Evolutionary conservation across 2,113 vertebrate genomes (phyloP).

Genomic region (Tiliqua scincoides): DNA sequence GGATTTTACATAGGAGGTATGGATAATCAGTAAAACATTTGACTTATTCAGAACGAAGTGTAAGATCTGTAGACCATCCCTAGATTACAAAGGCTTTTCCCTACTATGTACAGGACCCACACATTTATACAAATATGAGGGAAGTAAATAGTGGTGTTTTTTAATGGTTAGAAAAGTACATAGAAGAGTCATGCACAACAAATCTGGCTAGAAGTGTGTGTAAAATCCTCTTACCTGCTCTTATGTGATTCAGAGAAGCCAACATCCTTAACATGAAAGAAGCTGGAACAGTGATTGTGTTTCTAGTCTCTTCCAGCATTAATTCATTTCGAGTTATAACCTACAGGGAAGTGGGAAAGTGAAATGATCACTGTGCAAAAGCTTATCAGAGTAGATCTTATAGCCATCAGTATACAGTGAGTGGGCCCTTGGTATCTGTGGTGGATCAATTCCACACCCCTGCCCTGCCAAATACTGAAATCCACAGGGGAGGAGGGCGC

Average conservation of each 20-base stretch:
- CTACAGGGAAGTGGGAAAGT: slow-evolving; percentile 62
- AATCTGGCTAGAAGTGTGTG: slow-evolving; percentile 3
- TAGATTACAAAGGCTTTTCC: not conserved
- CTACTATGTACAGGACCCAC: not conserved
- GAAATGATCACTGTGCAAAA: not conserved
- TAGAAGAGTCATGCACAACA: not conserved
- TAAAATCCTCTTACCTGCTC: slow-evolving; percentile 85
- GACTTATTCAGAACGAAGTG: not conserved
- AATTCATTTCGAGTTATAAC: slow-evolving; percentile 97
- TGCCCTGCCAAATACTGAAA: too few relatives aligned
- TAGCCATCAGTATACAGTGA: not conserved
- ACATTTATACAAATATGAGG: not conserved
- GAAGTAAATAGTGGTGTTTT: not conserved
- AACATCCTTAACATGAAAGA: slow-evolving; percentile 99
- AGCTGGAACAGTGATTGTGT: slow-evolving; percentile 97
- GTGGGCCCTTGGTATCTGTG: too few relatives aligned
- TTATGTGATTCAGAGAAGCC: slow-evolving; percentile 95
- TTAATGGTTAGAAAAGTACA: not conserved
- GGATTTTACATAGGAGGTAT: not conserved
- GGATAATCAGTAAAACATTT: not conserved
- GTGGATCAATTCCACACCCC: too few relatives aligned
- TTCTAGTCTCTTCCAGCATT: slow-evolving; percentile 97
- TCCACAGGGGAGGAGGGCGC: too few relatives aligned
- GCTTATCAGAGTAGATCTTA: not conserved
- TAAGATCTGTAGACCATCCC: not conserved